These are phyloP conservation scores for Microcaecilia unicolor DNA, from an alignment of 2,797 vertebrate species.

Conservation along the genomic window DNA sequence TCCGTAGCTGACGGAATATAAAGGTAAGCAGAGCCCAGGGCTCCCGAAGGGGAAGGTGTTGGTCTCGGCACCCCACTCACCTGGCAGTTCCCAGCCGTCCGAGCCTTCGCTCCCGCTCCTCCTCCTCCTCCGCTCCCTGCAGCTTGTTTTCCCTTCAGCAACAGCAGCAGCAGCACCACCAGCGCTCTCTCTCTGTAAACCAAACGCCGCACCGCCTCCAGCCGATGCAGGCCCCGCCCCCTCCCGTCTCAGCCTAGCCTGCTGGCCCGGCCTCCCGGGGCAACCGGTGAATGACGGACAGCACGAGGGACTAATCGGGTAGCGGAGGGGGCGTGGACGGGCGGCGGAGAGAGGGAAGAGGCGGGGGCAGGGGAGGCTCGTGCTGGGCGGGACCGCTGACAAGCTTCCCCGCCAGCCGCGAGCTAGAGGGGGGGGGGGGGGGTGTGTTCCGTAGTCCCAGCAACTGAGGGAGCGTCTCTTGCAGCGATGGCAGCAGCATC, in stretches of 20 bases:
- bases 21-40: too few species aligned
- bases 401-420: not conserved
- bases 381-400: not conserved
- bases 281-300: not conserved
- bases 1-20: too few species aligned
- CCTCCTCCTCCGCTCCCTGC: conserved; percentile 1
- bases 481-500: too few species aligned
- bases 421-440: too few species aligned
- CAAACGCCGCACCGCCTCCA: not conserved
- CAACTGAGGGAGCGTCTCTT: too few species aligned
- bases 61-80: too few species aligned
- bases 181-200: not conserved
- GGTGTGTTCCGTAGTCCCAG: too few species aligned
- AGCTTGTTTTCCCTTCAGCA: not conserved
- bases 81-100: too few species aligned
- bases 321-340: not conserved
- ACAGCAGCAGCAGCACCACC: not conserved
- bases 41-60: too few species aligned
- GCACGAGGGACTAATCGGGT: not conserved
- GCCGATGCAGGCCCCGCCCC: not conserved
- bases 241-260: not conserved
- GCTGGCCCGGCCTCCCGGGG: not conserved
- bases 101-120: too few species aligned
- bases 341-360: too few species aligned
- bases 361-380: not conserved